Evolutionary conservation across 2,888 invertebrate species (phyloP), one percentile per base, ranked within the genome.

Genomic region (Cloeon dipterum): DNA sequence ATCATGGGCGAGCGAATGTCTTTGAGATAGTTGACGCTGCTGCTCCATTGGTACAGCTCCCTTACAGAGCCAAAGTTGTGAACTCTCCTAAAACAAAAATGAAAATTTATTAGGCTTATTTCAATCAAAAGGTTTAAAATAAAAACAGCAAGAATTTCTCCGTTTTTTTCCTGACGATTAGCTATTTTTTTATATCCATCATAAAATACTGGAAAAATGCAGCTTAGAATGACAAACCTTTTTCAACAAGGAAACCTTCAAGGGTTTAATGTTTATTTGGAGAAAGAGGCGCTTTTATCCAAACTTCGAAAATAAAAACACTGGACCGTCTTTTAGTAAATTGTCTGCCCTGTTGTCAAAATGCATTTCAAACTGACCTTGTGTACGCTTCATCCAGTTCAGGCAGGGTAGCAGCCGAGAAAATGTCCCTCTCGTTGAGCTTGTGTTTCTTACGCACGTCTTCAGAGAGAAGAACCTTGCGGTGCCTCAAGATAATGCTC

Each of bases 321-420:
- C n/a, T n/a, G n/a, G n/a, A n/a, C n/a, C n/a, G n/a, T n/a, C n/a
- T n/a, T n/a, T n/a, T n/a, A n/a, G n/a, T n/a, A n/a, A n/a, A n/a
- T n/a, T n/a, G n/a, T n/a, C n/a, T n/a, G n/a, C n/a, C n/a, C n/a
- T n/a, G n/a, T n/a, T n/a, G n/a, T n/a, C n/a, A n/a, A n/a, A n/a
- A n/a, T n/a, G n/a, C n/a, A 8, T 11, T 23, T n/a, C n/a, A n/a
- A 33, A 41, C 46, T 39, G 39, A 58, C 58, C 78, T 68, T 23
- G 82, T 86, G 51, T 88, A 91, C 7, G 79, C 77, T 49, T 88
- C 88, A 55, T 93, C 91, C 32, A 91, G 57, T 53, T 85, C 83
- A 0, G 79, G 75, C 46, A 91, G 57, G 4, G 88, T 85, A 3
- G 86, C 88, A 5, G 88, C 81, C 0, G 79, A 71, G 41, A 82